These are phyloP conservation scores for Cavia aperea DNA, from an alignment of 2,113 vertebrate genomes.

Conservation along the genomic window DNA sequence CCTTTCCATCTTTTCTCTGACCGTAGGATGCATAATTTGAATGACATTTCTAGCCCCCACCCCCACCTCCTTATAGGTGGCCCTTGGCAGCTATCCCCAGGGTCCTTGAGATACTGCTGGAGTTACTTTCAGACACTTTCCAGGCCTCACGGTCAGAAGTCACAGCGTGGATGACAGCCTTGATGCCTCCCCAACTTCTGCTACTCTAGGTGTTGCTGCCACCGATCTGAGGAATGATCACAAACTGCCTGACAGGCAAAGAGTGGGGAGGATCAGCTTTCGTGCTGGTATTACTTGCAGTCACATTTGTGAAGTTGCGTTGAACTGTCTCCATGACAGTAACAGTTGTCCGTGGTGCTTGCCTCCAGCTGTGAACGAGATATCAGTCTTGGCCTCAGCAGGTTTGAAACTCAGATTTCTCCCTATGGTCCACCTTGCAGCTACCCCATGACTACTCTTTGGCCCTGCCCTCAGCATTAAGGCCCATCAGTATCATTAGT, in stretches of 20 bases:
- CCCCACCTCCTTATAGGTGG: not conserved
- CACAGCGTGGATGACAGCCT: not conserved
- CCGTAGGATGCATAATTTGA: not conserved
- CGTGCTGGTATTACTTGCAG: not conserved
- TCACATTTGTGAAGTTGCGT: not conserved
- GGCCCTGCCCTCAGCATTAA: not conserved
- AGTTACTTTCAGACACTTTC: not conserved
- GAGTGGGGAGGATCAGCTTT: not conserved
- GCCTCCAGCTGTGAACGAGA: not conserved
- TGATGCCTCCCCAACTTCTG: not conserved
- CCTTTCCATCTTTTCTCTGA: not conserved
- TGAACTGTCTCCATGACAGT: not conserved
- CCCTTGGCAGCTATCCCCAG: not conserved
- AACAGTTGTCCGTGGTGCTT: not conserved
- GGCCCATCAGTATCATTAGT: not conserved
- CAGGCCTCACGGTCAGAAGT: not conserved
- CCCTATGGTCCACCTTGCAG: not conserved
- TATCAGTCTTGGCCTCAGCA: not conserved
- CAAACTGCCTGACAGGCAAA: not conserved
- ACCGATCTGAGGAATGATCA: not conserved
- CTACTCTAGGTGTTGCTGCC: not conserved
- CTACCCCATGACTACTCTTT: not conserved
- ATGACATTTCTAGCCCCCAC: not conserved
- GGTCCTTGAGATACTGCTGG: not conserved
- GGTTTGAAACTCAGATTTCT: not conserved